These are phyloP conservation scores for Drosophila yooni DNA, from an alignment of 2,888 invertebrate genomes.

Conservation along the genomic window DNA sequence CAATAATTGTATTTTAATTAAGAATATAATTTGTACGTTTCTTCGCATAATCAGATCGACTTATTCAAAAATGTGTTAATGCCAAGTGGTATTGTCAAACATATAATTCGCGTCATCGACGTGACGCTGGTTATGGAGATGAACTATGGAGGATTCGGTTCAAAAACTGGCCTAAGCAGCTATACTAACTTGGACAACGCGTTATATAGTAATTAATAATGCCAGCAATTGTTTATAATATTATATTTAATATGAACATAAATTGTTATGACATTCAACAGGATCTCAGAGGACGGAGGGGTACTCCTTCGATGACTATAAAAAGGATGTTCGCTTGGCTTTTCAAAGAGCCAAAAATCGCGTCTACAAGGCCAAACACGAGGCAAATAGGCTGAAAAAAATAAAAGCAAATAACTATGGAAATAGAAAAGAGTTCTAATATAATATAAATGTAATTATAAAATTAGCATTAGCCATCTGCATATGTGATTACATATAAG, in stretches of 20 bases:
- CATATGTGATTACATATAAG: neutral
- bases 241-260: neutral
- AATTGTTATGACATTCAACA: neutral
- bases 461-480: neutral
- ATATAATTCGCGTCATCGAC: constrained; percentile 43
- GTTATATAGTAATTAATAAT: constrained; percentile 4
- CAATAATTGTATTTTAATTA: neutral
- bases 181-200: constrained; percentile 17
- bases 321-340: constrained; percentile 6
- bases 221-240: neutral
- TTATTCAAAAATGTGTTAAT: constrained; percentile 32
- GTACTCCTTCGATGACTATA: constrained; percentile 6
- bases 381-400: constrained; percentile 6
- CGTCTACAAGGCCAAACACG: constrained; percentile 10
- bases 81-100: constrained; percentile 41
- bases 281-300: constrained; percentile 2
- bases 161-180: constrained; percentile 38
- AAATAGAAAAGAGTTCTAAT: neutral
- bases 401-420: neutral
- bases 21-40: neutral
- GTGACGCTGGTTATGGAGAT: constrained; percentile 40
- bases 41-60: constrained; percentile 24
- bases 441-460: neutral
- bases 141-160: constrained; percentile 40
- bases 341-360: constrained; percentile 11